phyloP scores from a whole-genome alignment of 37 sponge, comb jelly and placozoan genomes.

The Axinella damicornis region DNA sequence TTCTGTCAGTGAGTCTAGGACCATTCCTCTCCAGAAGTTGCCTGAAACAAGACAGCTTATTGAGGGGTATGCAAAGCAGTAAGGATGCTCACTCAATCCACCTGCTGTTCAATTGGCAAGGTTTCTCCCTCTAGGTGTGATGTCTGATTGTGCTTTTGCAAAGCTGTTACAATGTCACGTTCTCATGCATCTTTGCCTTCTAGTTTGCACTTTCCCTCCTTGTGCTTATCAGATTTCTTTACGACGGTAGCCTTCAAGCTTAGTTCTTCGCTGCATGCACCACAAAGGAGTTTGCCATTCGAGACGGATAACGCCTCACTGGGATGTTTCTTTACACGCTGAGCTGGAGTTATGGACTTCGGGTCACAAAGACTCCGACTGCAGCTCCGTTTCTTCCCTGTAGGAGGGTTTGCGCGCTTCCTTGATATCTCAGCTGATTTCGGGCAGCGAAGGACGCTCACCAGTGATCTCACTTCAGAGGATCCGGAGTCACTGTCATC shows the following conservation, averaged over 20 bases:
- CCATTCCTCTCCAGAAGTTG: slow-evolving; percentile 44
- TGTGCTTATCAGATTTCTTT: slow-evolving; percentile 11
- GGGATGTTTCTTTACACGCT: no score
- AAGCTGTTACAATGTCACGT: slow-evolving; percentile 38
- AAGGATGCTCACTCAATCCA: slow-evolving; percentile 16
- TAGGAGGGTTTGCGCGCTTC: no score
- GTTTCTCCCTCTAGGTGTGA: slow-evolving; percentile 52
- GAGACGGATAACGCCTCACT: no score
- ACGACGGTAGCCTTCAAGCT: slow-evolving; percentile 29
- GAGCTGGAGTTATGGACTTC: slow-evolving; percentile 29
- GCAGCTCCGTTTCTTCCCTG: no score
- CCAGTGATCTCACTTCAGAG: no score
- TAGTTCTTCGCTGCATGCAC: slow-evolving; percentile 54
- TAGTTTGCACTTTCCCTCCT: slow-evolving; percentile 5
- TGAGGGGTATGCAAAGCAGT: slow-evolving; percentile 35
- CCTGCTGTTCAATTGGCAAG: slow-evolving; percentile 11
- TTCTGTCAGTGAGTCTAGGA: slow-evolving; percentile 7
- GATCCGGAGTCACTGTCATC: no score
- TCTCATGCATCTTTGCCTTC: slow-evolving; percentile 36
- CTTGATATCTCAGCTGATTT: no score
- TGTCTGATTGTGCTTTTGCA: slow-evolving; percentile 11
- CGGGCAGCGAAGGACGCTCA: no score
- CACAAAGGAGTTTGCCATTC: slow-evolving; percentile 47
- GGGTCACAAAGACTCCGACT: slow-evolving; percentile 30
- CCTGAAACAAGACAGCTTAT: slow-evolving; percentile 21